Evolutionary conservation across 2,888 invertebrate species (phyloP), one percentile per base, ranked within the genome.

Genomic region (Frankliniella fusca): DNA sequence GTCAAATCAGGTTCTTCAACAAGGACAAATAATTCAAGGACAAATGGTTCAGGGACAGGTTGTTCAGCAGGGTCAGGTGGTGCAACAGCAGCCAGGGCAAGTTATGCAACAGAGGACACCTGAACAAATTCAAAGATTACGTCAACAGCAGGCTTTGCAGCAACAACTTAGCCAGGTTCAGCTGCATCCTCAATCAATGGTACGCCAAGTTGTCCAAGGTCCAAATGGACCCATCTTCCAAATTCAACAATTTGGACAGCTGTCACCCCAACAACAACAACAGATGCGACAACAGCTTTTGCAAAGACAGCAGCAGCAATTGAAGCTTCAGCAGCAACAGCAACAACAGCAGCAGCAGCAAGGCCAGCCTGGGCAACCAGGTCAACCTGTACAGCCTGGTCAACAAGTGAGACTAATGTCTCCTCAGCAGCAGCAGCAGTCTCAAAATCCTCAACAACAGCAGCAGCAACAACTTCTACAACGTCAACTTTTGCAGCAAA

Each of bases 201-300:
- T 82, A 11, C 83, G 81, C 27, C 82, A 83, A 49, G 85, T 85
- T 20, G 83, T 83, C 61, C 85, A 85, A 81, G 84, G 84, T 50
- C 83, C 7, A 87, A 88, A 80, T 23, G 82, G 80, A 23, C 81
- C 84, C 82, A 76, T 84, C 23, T 82, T 83, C 12, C 85, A 85
- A 81, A 82, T 86, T 27, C 84, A 86, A 80, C 84, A 87, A 80
- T 88, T 88, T 83, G 86, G 87, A 15, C 85, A 87, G 76, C 86
- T 87, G 7, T 86, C 87, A 20, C 83, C 87, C 8, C 83, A 84
- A 15, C 86, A 87, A 84, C 88, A 88, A 81, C 88, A 89, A 82
- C 85, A 86, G 83, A 88, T 88, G 82, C 89, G 89, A 83, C 87
- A 88, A 83, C 87, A 88, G 48, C 82, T 86, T 27, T 85, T 86